Conservation (phyloP, 1,140 invertebrate species). For the Chironomus striatipennis region DNA sequence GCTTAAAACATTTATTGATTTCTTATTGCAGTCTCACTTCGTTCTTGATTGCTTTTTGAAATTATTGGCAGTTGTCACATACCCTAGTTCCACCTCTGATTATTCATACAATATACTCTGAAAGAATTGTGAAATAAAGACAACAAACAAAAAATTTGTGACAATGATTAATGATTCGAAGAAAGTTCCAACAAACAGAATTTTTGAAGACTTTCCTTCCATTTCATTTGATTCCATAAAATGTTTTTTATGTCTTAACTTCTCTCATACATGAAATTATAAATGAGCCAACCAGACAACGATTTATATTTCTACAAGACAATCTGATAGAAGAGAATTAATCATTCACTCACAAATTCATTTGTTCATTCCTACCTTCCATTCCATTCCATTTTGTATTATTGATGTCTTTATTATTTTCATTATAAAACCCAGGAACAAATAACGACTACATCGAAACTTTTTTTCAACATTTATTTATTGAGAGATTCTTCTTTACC, state of each 20-base stretch:
- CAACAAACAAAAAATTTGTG: background rate
- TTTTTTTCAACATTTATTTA: background rate
- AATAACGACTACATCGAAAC: background rate
- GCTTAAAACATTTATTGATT: too few relatives aligned
- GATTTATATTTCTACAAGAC: slow-evolving; percentile 8
- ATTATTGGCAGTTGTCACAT: too few relatives aligned
- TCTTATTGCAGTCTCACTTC: too few relatives aligned
- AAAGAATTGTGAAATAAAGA: background rate
- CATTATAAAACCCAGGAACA: too few relatives aligned
- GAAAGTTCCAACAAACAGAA: background rate
- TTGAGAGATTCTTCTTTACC: background rate
- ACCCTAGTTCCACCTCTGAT: too few relatives aligned
- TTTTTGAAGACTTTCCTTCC: background rate
- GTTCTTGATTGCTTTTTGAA: too few relatives aligned
- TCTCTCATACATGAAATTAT: background rate
- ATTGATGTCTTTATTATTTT: slow-evolving; percentile 10
- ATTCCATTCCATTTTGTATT: background rate
- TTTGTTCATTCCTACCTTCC: background rate
- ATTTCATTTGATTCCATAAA: background rate
- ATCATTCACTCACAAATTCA: background rate
- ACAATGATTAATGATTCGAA: background rate
- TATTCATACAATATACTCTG: too few relatives aligned
- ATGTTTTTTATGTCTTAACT: background rate
- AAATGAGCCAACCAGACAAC: background rate
- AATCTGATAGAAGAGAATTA: background rate